phyloP scores from a whole-genome alignment of 2,888 invertebrate species.

The Harpalus rufipes region DNA sequence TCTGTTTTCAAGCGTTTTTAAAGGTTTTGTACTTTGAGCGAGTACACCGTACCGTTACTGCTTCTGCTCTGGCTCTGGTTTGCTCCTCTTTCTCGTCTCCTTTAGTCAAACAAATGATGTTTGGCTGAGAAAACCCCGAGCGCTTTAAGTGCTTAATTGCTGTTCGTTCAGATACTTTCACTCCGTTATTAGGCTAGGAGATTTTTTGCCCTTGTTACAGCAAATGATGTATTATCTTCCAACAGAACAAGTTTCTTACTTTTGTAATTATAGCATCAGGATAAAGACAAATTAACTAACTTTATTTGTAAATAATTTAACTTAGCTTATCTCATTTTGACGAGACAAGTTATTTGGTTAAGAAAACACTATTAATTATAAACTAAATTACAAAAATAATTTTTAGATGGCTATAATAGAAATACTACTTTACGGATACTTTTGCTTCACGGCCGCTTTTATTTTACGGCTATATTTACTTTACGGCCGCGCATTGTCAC shows the following conservation, averaged over 20 bases:
- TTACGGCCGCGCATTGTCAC: too few relatives aligned
- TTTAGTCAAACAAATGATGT: slow-evolving; percentile 24
- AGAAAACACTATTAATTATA: too few relatives aligned
- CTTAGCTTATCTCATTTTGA: neutral
- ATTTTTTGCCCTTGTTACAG: neutral
- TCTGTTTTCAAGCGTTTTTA: slow-evolving; percentile 37
- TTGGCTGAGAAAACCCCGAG: slow-evolving; percentile 17
- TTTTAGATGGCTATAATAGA: too few relatives aligned
- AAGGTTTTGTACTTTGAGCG: slow-evolving; percentile 35
- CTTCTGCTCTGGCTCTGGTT: too few relatives aligned
- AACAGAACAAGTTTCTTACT: neutral
- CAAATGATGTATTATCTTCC: neutral
- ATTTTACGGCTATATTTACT: too few relatives aligned
- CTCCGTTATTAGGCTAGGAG: neutral
- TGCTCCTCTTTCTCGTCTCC: neutral
- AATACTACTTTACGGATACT: too few relatives aligned
- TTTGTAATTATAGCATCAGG: neutral
- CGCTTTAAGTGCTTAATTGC: slow-evolving; percentile 20
- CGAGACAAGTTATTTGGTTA: neutral
- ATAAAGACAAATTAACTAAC: neutral
- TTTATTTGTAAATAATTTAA: neutral
- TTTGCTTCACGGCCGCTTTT: too few relatives aligned
- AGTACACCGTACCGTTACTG: neutral
- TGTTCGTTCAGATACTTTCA: slow-evolving; percentile 20
- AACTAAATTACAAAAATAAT: too few relatives aligned